Percentiles rank a stretch among this genome's conserved stretches.
phyloP scores from a whole-genome alignment of 2,113 vertebrate species.

The Mormyrus iriodes region DNA sequence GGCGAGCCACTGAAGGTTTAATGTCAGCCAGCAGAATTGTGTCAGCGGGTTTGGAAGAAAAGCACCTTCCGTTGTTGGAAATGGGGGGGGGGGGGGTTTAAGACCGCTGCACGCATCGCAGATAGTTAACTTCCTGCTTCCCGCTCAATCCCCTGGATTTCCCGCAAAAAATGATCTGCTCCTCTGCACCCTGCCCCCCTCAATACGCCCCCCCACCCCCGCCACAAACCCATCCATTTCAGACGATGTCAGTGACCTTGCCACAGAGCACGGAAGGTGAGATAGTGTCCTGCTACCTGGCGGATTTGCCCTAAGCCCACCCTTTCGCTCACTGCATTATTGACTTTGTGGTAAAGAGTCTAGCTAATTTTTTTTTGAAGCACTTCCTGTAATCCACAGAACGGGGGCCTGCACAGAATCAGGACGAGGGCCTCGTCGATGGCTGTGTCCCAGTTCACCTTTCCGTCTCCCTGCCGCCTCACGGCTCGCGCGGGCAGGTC shows the following conservation, averaged over 20 bases:
- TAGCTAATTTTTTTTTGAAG: conserved; percentile 41
- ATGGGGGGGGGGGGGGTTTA: neutral
- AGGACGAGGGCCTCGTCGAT: conserved; percentile 19
- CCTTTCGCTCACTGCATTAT: conserved; percentile 34
- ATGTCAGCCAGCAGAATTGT: neutral
- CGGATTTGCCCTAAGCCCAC: conserved; percentile 44
- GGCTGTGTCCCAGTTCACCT: conserved; percentile 7
- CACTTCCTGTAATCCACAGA: conserved; percentile 40
- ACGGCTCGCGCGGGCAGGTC: too few species aligned
- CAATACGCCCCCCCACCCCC: neutral
- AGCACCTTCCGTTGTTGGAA: neutral
- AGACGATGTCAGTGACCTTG: conserved; percentile 45
- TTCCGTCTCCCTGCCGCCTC: neutral
- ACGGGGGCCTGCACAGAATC: conserved; percentile 29
- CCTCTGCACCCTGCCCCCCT: neutral
- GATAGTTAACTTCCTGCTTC: conserved; percentile 22
- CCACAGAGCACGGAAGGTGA: conserved; percentile 40
- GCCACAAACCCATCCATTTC: conserved; percentile 13
- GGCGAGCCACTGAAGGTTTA: neutral
- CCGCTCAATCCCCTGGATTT: conserved; percentile 41
- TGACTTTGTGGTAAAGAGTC: conserved; percentile 42
- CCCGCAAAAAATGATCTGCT: conserved; percentile 34
- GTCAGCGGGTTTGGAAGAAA: neutral
- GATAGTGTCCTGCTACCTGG: conserved; percentile 34
- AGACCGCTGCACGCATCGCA: neutral